Percentiles rank a stretch among this genome's conserved stretches.
Evolutionary conservation across 1,140 invertebrate species (phyloP).

Genomic region (Drosophila ficusphila): DNA sequence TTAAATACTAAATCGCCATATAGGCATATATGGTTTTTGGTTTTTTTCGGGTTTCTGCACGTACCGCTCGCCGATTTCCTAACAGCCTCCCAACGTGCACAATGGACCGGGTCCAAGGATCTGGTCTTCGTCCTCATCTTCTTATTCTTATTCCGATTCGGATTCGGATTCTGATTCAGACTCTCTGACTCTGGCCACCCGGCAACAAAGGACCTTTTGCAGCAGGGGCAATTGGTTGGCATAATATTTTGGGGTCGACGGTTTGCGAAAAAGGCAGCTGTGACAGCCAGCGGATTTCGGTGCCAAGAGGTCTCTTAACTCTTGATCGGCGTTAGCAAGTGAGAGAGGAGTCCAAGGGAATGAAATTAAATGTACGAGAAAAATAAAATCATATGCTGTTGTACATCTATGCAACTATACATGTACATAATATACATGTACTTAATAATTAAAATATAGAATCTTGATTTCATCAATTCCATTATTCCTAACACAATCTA

Average conservation of each 20-base stretch:
- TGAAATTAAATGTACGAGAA: background rate
- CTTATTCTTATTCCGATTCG: background rate
- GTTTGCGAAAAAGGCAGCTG: constrained; percentile 39
- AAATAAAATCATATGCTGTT: no score
- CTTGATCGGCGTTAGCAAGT: constrained; percentile 1
- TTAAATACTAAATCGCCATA: constrained; percentile 55
- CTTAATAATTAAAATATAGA: no score
- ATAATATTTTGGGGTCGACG: constrained; percentile 18
- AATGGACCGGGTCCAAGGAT: constrained; percentile 35
- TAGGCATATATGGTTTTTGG: constrained; percentile 30
- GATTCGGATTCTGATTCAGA: constrained; percentile 16
- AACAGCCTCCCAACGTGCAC: constrained; percentile 33
- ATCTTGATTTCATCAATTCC: no score
- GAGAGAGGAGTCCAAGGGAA: background rate
- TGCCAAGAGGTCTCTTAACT: constrained; percentile 15
- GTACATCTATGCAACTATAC: no score
- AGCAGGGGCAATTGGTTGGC: constrained; percentile 16
- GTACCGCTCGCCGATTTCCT: constrained; percentile 10
- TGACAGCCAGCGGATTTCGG: constrained; percentile 29
- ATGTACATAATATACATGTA: no score
- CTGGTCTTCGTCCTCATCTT: constrained; percentile 6
- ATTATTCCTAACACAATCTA: background rate
- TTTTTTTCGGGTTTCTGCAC: constrained; percentile 25
- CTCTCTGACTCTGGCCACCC: constrained; percentile 35
- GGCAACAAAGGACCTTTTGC: constrained; percentile 24